Conservation (phyloP, 2,797 vertebrate species). For the Cercopithecus mitis region DNA sequence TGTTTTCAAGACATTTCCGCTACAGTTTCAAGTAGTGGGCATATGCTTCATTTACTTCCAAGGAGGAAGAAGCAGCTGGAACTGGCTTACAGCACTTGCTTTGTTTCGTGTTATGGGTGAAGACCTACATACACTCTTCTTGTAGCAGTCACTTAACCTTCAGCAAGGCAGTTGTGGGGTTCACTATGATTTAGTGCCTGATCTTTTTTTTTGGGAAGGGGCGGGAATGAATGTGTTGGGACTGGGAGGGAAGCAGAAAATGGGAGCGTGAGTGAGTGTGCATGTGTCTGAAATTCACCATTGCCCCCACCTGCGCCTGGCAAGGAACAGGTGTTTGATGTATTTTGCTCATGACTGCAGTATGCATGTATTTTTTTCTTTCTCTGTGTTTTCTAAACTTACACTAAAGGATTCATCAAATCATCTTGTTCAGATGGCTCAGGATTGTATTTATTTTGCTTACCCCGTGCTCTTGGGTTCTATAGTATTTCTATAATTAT, state of each 20-base stretch:
- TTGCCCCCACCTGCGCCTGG: not conserved
- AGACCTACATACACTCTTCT: not conserved
- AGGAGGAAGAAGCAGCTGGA: constrained; percentile 57
- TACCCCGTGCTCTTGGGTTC: constrained; percentile 68
- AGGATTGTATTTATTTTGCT: constrained; percentile 70
- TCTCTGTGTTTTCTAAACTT: constrained; percentile 52
- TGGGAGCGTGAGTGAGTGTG: constrained; percentile 28
- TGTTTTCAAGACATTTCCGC: constrained; percentile 34
- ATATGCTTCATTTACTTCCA: constrained; percentile 55
- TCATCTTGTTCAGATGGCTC: constrained; percentile 68
- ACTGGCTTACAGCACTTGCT: not conserved
- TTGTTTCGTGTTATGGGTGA: not conserved
- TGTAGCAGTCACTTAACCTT: not conserved
- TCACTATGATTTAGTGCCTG: constrained; percentile 70
- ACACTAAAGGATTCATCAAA: constrained; percentile 62
- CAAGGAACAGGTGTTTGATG: not conserved
- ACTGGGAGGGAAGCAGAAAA: constrained; percentile 27
- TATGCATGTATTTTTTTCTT: constrained; percentile 53
- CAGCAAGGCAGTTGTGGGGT: constrained; percentile 38
- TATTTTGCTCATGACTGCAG: constrained; percentile 57
- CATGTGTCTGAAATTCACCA: constrained; percentile 21
- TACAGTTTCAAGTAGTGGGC: not conserved
- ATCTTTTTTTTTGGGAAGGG: constrained; percentile 57
- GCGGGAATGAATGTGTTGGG: constrained; percentile 49
- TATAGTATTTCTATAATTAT: constrained; percentile 74